A percentile compares a stretch with the other conserved stretches of the same genome.
phyloP scores from a whole-genome alignment of 2,888 invertebrate species.

The Dicyrtomina minuta region DNA sequence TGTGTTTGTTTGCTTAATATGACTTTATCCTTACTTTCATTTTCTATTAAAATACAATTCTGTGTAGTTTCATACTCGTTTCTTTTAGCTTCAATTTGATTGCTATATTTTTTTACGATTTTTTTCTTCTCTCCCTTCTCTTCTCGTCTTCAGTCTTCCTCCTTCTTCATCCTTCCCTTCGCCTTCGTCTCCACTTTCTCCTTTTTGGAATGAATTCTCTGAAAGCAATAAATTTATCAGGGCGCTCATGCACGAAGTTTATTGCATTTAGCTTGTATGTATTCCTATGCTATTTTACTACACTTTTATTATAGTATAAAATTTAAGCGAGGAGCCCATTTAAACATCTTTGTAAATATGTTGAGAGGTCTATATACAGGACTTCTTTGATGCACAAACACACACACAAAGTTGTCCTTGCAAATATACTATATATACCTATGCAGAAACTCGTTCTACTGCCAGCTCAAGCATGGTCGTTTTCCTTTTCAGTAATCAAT shows the following conservation, averaged over 20 bases:
- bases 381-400: no score
- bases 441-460: no score
- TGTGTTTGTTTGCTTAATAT: constrained; percentile 27
- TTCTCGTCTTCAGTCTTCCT: not conserved
- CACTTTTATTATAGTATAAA: no score
- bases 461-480: no score
- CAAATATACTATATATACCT: no score
- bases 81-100: constrained; percentile 24
- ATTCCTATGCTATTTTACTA: no score
- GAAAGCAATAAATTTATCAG: constrained; percentile 22
- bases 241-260: constrained; percentile 21
- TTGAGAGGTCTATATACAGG: no score
- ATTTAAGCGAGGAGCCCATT: no score
- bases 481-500: no score
- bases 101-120: constrained; percentile 15
- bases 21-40: constrained; percentile 27
- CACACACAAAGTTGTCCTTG: no score
- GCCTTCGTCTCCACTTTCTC: not conserved
- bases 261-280: constrained; percentile 1
- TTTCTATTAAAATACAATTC: constrained; percentile 25
- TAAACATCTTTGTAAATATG: no score
- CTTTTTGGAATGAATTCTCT: not conserved
- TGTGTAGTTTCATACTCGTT: not conserved
- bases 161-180: not conserved
- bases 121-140: not conserved